Percentiles rank a stretch among this genome's conserved stretches.
phyloP scores from a whole-genome alignment of 2,113 vertebrate genomes.

The Larimichthys crocea region DNA sequence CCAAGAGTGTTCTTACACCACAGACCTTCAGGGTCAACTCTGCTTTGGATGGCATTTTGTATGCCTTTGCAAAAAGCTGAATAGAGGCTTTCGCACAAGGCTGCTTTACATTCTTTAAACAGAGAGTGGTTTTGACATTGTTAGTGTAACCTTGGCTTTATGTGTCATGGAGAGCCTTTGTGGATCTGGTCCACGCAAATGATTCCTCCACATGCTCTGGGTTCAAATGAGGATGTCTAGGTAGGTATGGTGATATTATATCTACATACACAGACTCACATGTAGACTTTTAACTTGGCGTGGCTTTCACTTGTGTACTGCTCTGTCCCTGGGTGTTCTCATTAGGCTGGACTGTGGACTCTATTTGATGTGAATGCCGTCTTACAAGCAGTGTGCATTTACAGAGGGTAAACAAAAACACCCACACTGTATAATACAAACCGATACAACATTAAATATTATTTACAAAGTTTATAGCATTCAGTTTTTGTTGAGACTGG shows the following conservation, averaged over 20 bases:
- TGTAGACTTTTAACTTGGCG: slow-evolving; percentile 27
- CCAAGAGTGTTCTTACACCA: slow-evolving; percentile 6
- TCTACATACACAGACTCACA: slow-evolving; percentile 31
- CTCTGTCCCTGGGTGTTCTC: slow-evolving; percentile 77
- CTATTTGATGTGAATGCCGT: slow-evolving; percentile 50
- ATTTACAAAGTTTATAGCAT: neutral
- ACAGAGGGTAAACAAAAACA: slow-evolving; percentile 18
- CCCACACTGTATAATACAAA: slow-evolving; percentile 12
- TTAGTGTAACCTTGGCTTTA: slow-evolving; percentile 70
- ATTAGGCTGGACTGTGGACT: slow-evolving; percentile 70
- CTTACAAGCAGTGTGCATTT: slow-evolving; percentile 32
- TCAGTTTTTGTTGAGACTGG: neutral
- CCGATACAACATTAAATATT: slow-evolving; percentile 4
- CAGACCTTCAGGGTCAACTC: slow-evolving; percentile 44
- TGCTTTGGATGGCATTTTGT: slow-evolving; percentile 44
- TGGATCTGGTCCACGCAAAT: slow-evolving; percentile 39
- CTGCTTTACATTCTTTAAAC: slow-evolving; percentile 64
- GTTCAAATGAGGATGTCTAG: slow-evolving; percentile 57
- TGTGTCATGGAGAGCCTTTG: slow-evolving; percentile 52
- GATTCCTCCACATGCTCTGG: slow-evolving; percentile 30
- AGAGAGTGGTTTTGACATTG: slow-evolving; percentile 64
- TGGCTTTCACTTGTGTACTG: slow-evolving; percentile 36
- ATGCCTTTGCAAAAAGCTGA: slow-evolving; percentile 44
- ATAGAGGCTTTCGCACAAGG: slow-evolving; percentile 38
- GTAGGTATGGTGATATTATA: slow-evolving; percentile 4